These are phyloP conservation scores for Myotis planiceps DNA, from an alignment of 2,797 vertebrate genomes.

Conservation along the genomic window DNA sequence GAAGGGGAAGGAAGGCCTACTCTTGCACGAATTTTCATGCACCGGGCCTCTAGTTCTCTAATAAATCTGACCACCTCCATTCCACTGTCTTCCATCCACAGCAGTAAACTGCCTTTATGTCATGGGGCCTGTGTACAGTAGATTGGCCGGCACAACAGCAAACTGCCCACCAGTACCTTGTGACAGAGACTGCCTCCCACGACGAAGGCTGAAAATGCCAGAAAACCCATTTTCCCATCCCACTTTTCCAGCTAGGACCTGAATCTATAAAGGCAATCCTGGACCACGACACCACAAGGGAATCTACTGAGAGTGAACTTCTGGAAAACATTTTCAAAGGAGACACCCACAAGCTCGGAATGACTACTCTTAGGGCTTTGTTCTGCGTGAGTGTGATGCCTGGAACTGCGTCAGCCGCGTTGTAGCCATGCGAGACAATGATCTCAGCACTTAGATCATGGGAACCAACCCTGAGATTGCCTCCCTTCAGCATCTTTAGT, in stretches of 20 bases:
- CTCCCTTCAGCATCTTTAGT: background rate
- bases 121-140: background rate
- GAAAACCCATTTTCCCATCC: background rate
- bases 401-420: background rate
- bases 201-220: background rate
- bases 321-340: background rate
- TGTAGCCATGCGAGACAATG: background rate
- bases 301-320: background rate
- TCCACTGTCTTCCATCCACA: rapidly evolving
- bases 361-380: background rate
- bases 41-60: background rate
- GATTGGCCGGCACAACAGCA: background rate
- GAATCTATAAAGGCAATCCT: background rate
- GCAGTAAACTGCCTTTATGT: background rate
- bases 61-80: background rate
- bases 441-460: background rate
- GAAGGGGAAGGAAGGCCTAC: no score
- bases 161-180: background rate
- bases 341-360: background rate
- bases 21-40: no score
- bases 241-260: background rate
- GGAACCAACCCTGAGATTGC: background rate
- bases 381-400: background rate
- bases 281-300: background rate
- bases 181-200: background rate